A percentile compares a stretch with the other conserved stretches of the same genome.
Conservation (phyloP, 2,888 invertebrate genomes). For the Mythimna loreyi region DNA sequence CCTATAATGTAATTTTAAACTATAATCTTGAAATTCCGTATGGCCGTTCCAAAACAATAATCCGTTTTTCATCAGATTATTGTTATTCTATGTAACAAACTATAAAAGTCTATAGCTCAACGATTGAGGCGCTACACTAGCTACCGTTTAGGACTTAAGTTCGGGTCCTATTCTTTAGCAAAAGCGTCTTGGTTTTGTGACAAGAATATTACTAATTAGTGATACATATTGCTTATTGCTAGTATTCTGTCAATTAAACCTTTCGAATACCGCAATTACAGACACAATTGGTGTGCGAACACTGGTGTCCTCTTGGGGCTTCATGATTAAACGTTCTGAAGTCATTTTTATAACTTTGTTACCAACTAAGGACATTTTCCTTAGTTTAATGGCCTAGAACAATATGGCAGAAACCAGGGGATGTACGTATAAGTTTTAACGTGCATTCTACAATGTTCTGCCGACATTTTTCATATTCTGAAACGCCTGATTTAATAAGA, state of each 20-base stretch:
- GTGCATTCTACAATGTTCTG: slow-evolving; percentile 12
- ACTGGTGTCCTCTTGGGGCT: no score
- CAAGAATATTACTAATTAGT: not conserved
- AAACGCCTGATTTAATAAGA: no score
- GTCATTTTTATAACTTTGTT: not conserved
- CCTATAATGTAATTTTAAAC: no score
- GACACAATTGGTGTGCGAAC: no score
- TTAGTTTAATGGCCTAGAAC: slow-evolving; percentile 1
- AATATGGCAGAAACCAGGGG: slow-evolving; percentile 3
- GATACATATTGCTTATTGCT: not conserved
- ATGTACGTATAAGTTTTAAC: not conserved
- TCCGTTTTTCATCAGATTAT: slow-evolving; percentile 6
- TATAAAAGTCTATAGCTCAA: not conserved
- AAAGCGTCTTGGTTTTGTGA: no score
- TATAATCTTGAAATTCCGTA: no score
- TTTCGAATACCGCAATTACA: no score
- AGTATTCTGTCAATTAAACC: not conserved
- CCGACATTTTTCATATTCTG: not conserved
- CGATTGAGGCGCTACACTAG: not conserved
- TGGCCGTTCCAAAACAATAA: slow-evolving; percentile 12
- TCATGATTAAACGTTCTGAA: not conserved
- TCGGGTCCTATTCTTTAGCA: not conserved
- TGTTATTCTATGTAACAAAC: not conserved
- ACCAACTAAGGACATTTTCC: not conserved
- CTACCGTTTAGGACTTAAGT: slow-evolving; percentile 3